Base-by-base conservation (phyloP, 2,797 vertebrate genomes). In the Australoheros facetus region DNA sequence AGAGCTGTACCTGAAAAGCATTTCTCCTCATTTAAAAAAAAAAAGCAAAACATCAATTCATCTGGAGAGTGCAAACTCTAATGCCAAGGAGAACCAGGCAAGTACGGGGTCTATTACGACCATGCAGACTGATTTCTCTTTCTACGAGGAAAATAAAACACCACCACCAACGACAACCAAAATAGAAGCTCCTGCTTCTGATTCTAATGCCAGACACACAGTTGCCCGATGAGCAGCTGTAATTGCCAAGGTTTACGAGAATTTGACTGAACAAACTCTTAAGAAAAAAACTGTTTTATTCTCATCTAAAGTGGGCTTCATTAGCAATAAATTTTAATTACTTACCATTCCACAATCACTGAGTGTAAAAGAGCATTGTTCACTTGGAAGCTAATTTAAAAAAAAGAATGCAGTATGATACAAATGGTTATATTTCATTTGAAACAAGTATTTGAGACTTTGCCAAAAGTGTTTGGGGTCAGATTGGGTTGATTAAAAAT, bases 341-440 rank as follows among this genome's bases (percentile, higher is more conserved):
- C 97, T 95, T 81, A 99, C 97, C 97, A 98, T 91, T 99, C 98
- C 77, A 97, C 97, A 21, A 98, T 98, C 83, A 98, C 97, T 3
- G 97, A 97, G 86, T 99, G 97, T 79, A 98, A 92, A 70, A 96
- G 89, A 23, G 90, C 94, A 90, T 98, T 99, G 94, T 99, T 97
- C 84, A 99, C 97, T 14, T 93, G 92, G 87, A 98, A 99, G 58
- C 98, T 99, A 85, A 0, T 64, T 69, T 74, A 70, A 66, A 19
- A 81, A 34, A 34, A 1, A 8, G 59, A 78, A 76, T 73, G 1
- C 12, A 60, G 51, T 23, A 0, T 34, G 3, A 45, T 73, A 45
- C 7, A 74, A 78, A 32, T 13, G 2, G 56, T 16, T 70, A 69
- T 6, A 69, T 51, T 69, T n/a, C 0, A 0, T 48, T 51, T 30